These are phyloP conservation scores for Ivindomyrus marchei DNA, from an alignment of 2,113 vertebrate genomes.

Conservation along the genomic window DNA sequence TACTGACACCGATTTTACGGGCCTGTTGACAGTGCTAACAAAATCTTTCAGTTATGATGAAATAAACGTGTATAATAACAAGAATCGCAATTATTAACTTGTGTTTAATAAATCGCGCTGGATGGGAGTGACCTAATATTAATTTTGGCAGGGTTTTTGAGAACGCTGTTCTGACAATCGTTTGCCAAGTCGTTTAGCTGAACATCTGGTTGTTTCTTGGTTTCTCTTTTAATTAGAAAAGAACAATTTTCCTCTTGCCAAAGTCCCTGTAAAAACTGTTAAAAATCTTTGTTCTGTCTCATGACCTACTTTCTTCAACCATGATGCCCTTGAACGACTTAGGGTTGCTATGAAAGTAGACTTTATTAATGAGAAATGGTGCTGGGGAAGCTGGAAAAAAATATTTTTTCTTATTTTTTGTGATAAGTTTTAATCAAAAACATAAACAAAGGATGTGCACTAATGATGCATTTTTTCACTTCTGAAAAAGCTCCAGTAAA, in stretches of 20 bases:
- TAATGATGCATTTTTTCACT: not conserved
- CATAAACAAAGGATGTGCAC: not conserved
- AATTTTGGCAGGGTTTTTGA: not conserved
- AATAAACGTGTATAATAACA: not conserved
- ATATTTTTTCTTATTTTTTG: not conserved
- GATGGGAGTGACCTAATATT: not conserved
- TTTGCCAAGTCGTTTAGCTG: not conserved
- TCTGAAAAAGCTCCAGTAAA: not conserved
- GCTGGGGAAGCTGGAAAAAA: not conserved
- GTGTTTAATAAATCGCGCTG: not conserved
- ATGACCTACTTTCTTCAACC: not conserved
- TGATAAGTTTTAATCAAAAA: not conserved
- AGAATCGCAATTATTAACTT: not conserved
- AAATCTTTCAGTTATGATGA: not conserved
- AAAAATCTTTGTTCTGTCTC: not conserved
- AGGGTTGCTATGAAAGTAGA: not conserved
- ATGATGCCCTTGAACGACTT: not conserved
- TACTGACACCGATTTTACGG: not conserved
- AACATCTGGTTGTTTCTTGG: conserved; percentile 6
- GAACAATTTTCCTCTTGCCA: not conserved
- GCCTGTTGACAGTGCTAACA: not conserved
- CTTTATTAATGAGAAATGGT: not conserved
- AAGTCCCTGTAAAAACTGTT: not conserved
- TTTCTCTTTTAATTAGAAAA: not conserved
- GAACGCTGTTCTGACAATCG: not conserved